Evolutionary conservation across 2,888 invertebrate species (phyloP), one percentile per base, ranked within the genome.

Genomic region (Caenorhabditis sp.): DNA sequence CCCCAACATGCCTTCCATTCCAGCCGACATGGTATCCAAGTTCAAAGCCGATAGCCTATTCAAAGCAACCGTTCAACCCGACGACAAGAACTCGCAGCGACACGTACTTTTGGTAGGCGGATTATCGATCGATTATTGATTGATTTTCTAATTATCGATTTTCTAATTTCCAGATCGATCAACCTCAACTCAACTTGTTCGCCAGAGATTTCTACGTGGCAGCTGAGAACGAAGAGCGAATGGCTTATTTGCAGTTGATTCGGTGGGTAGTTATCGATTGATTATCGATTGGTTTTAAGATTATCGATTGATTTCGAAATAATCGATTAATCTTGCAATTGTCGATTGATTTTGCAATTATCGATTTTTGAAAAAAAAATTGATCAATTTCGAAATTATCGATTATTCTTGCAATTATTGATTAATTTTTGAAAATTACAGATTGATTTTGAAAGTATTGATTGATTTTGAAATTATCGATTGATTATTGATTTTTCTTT

Each of bases 81-180:
- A 97, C 92, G 96, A 97, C 93, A 96, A 96, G 93, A 96, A 97
- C 93, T 96, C 96, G 80, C 95, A 95, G 50, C 94, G 95, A 89
- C 96, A 97, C 93, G 95, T 97, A 92, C 94, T 97, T 90, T 95
- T 96, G 95, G 96, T 32, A n/a, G n/a, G n/a, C n/a, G n/a, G n/a
- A n/a, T n/a, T n/a, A n/a, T n/a, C n/a, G n/a, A n/a, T n/a, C n/a
- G n/a, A n/a, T n/a, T n/a, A n/a, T n/a, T 96, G 32, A 58, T 20
- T 13, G 22, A 13, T 6, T 11, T 13, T 40, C 2, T n/a, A 18
- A 18, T 15, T 51, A 40, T 1, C 32, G 40, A 18, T 55, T 62
- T 68, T 28, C 18, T 47, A 47, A 32, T 26, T 70, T 83, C 22
- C 74, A 96, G 94, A 94, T 97, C 89, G 97, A 97, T 92, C 97